A percentile compares a stretch with the other conserved stretches of the same genome.
Evolutionary conservation across 2,113 vertebrate genomes (phyloP).

Genomic region (Potamarius usumacintae): DNA sequence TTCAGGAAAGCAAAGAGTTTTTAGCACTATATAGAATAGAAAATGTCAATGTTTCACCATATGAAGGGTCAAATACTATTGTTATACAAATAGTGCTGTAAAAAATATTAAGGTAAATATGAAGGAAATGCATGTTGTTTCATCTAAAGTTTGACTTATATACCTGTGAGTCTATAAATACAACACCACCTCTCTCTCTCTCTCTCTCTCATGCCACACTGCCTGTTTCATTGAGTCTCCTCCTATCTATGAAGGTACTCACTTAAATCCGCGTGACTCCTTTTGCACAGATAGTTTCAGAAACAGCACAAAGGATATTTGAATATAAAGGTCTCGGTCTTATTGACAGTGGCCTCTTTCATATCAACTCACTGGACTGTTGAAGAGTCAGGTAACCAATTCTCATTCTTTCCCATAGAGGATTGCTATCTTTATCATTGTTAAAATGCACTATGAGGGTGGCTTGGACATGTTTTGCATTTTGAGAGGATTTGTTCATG

Average conservation of each 20-base stretch:
- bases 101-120: not conserved
- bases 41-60: no score
- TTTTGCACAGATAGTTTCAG: not conserved
- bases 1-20: no score
- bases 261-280: not conserved
- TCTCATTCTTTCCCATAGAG: not conserved
- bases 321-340: not conserved
- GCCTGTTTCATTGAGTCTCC: not conserved
- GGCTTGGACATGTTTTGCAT: not conserved
- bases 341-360: not conserved
- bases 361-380: not conserved
- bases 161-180: not conserved
- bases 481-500: not conserved
- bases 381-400: not conserved
- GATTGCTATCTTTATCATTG: not conserved
- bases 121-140: not conserved
- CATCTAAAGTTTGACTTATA: not conserved
- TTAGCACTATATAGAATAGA: no score
- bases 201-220: not conserved
- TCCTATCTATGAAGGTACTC: not conserved
- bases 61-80: not conserved
- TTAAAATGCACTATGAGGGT: not conserved
- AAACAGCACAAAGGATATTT: not conserved
- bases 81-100: not conserved
- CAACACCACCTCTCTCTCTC: not conserved